phyloP scores from a whole-genome alignment of 2,113 vertebrate species.

The Trichechus manatus region DNA sequence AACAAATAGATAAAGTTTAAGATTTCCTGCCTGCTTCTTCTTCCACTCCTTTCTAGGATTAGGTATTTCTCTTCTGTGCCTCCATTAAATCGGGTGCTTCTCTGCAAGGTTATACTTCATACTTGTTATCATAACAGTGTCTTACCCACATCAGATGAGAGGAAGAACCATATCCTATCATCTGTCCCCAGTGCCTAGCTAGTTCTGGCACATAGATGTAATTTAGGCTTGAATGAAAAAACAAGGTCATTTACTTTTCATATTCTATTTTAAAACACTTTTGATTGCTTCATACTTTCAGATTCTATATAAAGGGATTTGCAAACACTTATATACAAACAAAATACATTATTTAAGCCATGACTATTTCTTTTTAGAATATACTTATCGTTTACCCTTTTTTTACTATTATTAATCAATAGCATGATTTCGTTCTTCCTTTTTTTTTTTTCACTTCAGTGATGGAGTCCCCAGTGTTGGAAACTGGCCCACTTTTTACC shows the following conservation, averaged over 20 bases:
- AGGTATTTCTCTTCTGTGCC: not conserved
- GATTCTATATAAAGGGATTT: constrained; percentile 40
- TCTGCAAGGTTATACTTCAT: not conserved
- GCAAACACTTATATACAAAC: not conserved
- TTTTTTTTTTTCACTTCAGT: constrained; percentile 24
- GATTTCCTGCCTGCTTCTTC: not conserved
- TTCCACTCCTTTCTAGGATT: not conserved
- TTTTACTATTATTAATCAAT: constrained; percentile 23
- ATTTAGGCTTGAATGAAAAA: constrained; percentile 44
- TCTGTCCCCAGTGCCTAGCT: not conserved
- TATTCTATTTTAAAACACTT: constrained; percentile 49
- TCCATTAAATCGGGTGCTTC: not conserved
- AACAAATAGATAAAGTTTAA: not conserved
- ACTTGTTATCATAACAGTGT: not conserved
- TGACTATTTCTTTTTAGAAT: constrained; percentile 5
- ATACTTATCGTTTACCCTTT: not conserved
- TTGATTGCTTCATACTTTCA: constrained; percentile 36
- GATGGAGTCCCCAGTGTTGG: constrained; percentile 75
- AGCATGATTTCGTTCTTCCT: not conserved
- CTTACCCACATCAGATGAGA: not conserved
- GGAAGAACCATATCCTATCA: not conserved
- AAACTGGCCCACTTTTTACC: constrained; percentile 44
- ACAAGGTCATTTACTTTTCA: constrained; percentile 24
- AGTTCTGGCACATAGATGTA: not conserved
- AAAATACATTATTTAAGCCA: constrained; percentile 31